A percentile compares a stretch with the other conserved stretches of the same genome.
Evolutionary conservation across 2,797 vertebrate species (phyloP).

Genomic region (Macropodus opercularis): DNA sequence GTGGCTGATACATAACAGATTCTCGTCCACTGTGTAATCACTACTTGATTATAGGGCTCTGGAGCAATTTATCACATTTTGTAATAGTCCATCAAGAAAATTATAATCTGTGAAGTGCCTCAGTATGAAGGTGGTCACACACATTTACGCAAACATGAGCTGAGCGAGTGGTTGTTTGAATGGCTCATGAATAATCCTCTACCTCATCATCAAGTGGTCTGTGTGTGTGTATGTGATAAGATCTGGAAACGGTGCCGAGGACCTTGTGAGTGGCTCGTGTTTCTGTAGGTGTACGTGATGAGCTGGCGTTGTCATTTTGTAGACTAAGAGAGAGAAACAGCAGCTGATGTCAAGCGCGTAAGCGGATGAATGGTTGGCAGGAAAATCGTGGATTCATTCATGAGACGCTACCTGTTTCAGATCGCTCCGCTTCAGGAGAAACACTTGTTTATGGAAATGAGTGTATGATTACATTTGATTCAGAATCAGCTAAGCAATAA

Average conservation of each 20-base stretch:
- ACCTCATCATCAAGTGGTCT: slow-evolving; percentile 34
- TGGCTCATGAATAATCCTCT: slow-evolving; percentile 58
- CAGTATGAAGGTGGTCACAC: slow-evolving; percentile 20
- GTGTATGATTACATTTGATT: slow-evolving; percentile 32
- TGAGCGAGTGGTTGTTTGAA: slow-evolving; percentile 49
- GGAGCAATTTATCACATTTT: slow-evolving; percentile 26
- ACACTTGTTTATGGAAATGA: slow-evolving; percentile 22
- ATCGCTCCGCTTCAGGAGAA: slow-evolving; percentile 33
- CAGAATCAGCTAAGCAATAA: slow-evolving; percentile 17
- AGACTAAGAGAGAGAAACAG: slow-evolving; percentile 10
- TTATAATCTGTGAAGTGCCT: slow-evolving; percentile 65
- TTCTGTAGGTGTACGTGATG: slow-evolving; percentile 38
- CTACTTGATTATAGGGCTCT: slow-evolving; percentile 26
- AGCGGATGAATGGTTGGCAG: slow-evolving; percentile 15
- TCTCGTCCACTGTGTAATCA: slow-evolving; percentile 21
- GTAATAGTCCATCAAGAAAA: slow-evolving; percentile 63
- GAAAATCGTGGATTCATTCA: slow-evolving; percentile 33
- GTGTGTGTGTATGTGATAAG: slow-evolving; percentile 4
- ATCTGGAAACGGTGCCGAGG: slow-evolving; percentile 27
- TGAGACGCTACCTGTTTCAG: slow-evolving; percentile 6
- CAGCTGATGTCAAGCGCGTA: slow-evolving; percentile 36
- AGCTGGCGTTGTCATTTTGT: slow-evolving; percentile 54
- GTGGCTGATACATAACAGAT: background rate
- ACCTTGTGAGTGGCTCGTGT: slow-evolving; percentile 25
- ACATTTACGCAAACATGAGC: slow-evolving; percentile 10